Percentiles rank a stretch among this genome's conserved stretches.
Evolutionary conservation across 2,797 vertebrate genomes (phyloP).

Genomic region (Poecile montanus): DNA sequence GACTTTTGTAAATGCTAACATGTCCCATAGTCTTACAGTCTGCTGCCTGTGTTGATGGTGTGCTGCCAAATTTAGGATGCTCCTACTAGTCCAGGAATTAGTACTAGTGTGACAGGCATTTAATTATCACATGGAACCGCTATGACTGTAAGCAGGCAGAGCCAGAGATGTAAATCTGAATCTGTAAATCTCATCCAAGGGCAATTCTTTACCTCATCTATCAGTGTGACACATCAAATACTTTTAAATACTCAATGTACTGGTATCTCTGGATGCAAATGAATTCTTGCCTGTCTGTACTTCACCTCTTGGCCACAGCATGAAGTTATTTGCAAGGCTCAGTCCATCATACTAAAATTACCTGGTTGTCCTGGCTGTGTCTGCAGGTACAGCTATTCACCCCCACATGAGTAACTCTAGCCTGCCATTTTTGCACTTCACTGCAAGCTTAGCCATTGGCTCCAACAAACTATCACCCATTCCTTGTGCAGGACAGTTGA

Average conservation of each 20-base stretch:
- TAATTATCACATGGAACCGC: neutral
- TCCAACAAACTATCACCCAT: neutral
- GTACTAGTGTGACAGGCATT: neutral
- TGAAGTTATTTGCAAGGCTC: neutral
- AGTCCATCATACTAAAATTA: neutral
- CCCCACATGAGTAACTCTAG: neutral
- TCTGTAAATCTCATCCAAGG: neutral
- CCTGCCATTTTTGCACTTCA: neutral
- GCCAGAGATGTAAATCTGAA: neutral
- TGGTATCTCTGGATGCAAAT: neutral
- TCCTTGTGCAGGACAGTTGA: neutral
- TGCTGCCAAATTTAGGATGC: neutral
- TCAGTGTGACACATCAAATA: neutral
- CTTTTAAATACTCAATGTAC: neutral
- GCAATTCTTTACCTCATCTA: neutral
- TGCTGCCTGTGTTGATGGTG: neutral
- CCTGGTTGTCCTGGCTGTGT: neutral
- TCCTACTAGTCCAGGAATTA: neutral
- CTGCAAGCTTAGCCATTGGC: neutral
- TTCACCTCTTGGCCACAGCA: neutral
- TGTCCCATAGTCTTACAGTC: neutral
- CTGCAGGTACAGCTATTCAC: neutral
- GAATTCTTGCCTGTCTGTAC: neutral
- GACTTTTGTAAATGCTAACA: neutral
- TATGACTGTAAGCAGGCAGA: neutral